Evolutionary conservation across 2,888 invertebrate genomes (phyloP).

Genomic region (Lasioglossum lativentre): DNA sequence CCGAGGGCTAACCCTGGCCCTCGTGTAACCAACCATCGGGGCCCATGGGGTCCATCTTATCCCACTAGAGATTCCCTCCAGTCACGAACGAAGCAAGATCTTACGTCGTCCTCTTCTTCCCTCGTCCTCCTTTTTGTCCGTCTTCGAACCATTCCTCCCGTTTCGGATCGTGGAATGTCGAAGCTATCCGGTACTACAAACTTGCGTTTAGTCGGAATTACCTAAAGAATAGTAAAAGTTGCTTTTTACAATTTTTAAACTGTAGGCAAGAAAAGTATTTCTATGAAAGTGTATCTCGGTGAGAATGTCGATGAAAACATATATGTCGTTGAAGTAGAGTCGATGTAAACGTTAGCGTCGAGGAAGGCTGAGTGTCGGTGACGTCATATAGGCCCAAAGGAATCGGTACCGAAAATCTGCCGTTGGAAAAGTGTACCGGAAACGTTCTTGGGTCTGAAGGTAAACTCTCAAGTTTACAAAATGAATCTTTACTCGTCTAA

Average conservation of each 20-base stretch:
- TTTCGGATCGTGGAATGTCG: neutral
- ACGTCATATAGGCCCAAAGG: no score
- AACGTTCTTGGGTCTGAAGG: neutral
- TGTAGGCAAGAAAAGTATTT: no score
- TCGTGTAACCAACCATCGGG: constrained; percentile 71
- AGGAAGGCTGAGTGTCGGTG: no score
- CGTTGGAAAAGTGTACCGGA: no score
- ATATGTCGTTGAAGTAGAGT: no score
- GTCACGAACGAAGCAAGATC: constrained; percentile 68
- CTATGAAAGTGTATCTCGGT: no score
- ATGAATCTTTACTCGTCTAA: neutral
- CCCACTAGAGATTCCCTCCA: constrained; percentile 68
- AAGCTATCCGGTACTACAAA: neutral
- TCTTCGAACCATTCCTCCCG: constrained; percentile 45
- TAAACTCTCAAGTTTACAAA: neutral
- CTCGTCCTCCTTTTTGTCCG: constrained; percentile 33
- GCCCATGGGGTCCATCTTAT: constrained; percentile 73
- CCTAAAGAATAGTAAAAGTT: neutral
- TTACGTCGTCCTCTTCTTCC: constrained; percentile 42
- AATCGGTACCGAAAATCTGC: no score
- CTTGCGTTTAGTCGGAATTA: neutral
- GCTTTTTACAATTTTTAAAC: neutral
- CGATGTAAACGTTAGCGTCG: no score
- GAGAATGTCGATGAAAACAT: no score
- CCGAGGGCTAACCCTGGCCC: constrained; percentile 81